Evolutionary conservation across 1,140 invertebrate genomes (phyloP), one percentile per base, ranked within the genome.

Genomic region (Dinoponera quadriceps): DNA sequence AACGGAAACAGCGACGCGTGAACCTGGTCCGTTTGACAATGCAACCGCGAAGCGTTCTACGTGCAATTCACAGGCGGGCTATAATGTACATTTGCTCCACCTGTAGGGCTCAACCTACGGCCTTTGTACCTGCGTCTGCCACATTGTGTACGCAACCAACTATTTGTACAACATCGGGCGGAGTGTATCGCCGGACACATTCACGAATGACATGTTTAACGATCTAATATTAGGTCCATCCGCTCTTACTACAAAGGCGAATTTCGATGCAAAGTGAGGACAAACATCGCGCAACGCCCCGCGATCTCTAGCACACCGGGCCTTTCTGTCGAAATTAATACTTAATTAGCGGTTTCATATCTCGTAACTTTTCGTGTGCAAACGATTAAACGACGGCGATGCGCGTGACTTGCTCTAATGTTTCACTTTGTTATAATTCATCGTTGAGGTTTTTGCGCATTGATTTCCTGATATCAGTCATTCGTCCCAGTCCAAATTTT

Each of bases 61-160:
- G 66, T 25, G 48, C 51, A 20, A 51, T 69, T 69, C 66, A 48
- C 63, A 38, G 27, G 63, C 20, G n/a, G 5, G 7, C 22, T 49
- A n/a, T 49, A 69, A 69, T 51, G n/a, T 48, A 69, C 66, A 51
- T 51, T 51, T 51, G 51, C 48, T 69, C 66, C 44, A 68, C 22
- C 66, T 49, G 66, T 48, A n/a, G 9, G n/a, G n/a, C 11, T 48
- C 38, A 22, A 48, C 20, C n/a, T n/a, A n/a, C n/a, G 22, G 44
- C 44, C 66, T 51, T 69, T 69, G 66, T 49, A 18, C 14, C 29
- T 22, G 16, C 44, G 22, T 25, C 14, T 29, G 66, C 48, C 29
- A 69, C 48, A 51, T 69, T 25, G 48, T 29, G 25, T 49, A 25
- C 25, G 48, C 22, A 4, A 65, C 33, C 44, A 44, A 14, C 33